Conservation (phyloP, 1,140 invertebrate genomes). For the Parapsyche elsis region DNA sequence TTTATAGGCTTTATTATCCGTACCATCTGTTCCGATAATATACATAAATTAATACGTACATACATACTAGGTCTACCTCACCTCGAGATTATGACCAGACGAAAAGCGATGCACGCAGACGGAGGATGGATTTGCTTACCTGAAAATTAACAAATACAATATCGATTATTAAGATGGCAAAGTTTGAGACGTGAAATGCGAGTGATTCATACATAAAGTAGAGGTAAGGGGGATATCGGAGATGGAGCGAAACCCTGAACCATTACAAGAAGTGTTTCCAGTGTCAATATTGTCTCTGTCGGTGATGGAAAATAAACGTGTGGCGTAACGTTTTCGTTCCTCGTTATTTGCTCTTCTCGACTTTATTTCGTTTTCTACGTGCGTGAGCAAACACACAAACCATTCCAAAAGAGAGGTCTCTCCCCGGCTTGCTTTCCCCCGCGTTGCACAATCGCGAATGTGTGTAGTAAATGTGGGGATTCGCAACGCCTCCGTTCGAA, state of each 20-base stretch:
- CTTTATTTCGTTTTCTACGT: conserved; percentile 18
- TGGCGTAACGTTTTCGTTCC: neutral
- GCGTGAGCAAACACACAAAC: neutral
- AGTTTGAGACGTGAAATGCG: no score
- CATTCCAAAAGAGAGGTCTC: neutral
- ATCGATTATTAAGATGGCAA: neutral
- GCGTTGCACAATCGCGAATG: conserved; percentile 14
- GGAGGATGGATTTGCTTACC: neutral
- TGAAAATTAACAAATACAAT: neutral
- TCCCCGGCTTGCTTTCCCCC: neutral
- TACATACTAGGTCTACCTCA: neutral
- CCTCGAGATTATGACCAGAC: neutral
- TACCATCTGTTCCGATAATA: conserved; percentile 12
- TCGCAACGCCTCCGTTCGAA: no score
- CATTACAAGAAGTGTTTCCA: conserved; percentile 17
- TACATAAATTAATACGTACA: neutral
- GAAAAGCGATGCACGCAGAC: neutral
- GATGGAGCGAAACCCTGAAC: neutral
- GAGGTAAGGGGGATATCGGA: neutral
- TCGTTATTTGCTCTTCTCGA: conserved; percentile 13
- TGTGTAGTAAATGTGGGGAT: no score
- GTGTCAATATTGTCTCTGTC: conserved; percentile 26
- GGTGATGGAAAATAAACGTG: conserved; percentile 22
- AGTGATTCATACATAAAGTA: no score
- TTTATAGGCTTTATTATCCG: conserved; percentile 1